Evolutionary conservation across 2,888 invertebrate genomes (phyloP).

Genomic region (Octonoba sinensis): DNA sequence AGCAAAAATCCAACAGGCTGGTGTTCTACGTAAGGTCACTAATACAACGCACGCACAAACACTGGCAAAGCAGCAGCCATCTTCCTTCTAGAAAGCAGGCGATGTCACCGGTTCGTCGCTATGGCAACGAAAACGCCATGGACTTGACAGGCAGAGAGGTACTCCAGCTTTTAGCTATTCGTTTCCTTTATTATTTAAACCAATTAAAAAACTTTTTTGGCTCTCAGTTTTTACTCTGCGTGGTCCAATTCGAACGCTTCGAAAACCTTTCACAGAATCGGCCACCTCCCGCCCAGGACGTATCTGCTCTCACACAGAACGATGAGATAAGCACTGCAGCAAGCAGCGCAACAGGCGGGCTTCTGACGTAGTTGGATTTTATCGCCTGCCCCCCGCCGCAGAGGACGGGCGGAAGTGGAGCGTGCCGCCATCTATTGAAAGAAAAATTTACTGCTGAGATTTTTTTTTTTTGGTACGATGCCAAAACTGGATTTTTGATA

Average conservation of each 20-base stretch:
- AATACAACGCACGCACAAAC: conserved; percentile 15
- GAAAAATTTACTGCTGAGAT: neutral
- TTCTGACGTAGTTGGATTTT: conserved; percentile 40
- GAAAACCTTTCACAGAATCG: too few relatives aligned
- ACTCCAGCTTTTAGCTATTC: too few relatives aligned
- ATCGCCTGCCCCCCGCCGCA: conserved; percentile 12
- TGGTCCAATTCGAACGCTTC: too few relatives aligned
- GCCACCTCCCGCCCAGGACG: too few relatives aligned
- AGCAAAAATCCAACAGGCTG: conserved; percentile 57
- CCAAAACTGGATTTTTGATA: conserved; percentile 13
- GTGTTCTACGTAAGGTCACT: neutral
- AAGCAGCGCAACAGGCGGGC: conserved; percentile 56
- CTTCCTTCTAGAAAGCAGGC: conserved; percentile 20
- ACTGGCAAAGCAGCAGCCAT: conserved; percentile 40
- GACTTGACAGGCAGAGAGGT: too few relatives aligned
- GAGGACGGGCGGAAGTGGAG: conserved; percentile 18
- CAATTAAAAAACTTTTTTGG: too few relatives aligned
- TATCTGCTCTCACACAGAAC: neutral
- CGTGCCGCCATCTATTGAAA: conserved; percentile 44
- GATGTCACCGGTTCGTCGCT: conserved; percentile 56
- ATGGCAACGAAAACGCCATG: conserved; percentile 47
- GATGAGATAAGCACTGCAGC: conserved; percentile 49
- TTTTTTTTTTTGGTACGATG: conserved; percentile 12
- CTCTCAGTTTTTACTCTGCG: too few relatives aligned
- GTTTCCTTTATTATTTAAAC: too few relatives aligned